Evolutionary conservation across 2,797 vertebrate species (phyloP).

Genomic region (Gila robusta): DNA sequence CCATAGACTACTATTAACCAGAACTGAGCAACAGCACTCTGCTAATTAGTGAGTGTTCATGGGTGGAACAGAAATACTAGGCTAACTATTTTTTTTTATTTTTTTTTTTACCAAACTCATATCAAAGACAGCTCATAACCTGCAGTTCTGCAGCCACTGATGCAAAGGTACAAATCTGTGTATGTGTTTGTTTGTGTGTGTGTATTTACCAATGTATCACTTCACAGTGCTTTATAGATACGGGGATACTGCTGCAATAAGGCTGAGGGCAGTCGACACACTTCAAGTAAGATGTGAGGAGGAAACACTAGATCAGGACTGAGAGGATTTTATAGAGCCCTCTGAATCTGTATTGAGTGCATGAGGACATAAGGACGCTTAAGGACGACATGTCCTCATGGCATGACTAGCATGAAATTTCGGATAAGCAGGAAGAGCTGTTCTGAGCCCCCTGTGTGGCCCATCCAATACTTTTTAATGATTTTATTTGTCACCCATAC

Average conservation of each 20-base stretch:
- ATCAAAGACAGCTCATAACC: conserved; percentile 24
- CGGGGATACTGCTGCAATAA: not conserved
- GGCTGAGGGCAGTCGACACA: conserved; percentile 12
- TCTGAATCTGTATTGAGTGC: not conserved
- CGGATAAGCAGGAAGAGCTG: not conserved
- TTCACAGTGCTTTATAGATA: not conserved
- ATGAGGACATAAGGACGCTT: conserved; percentile 25
- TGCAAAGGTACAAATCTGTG: not conserved
- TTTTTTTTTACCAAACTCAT: conserved; percentile 35
- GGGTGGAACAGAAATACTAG: conserved; percentile 36
- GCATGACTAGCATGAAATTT: conserved; percentile 36
- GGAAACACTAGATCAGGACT: conserved; percentile 13
- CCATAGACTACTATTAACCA: conserved; percentile 43
- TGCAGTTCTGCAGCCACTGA: not conserved
- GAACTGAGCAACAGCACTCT: conserved; percentile 29
- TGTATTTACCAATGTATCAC: conserved; percentile 26
- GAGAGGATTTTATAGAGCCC: conserved; percentile 12
- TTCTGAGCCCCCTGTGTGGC: conserved; percentile 12
- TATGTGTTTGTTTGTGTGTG: conserved; percentile 5
- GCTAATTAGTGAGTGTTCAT: conserved; percentile 52
- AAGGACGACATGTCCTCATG: conserved; percentile 23
- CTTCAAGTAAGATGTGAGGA: conserved; percentile 28
- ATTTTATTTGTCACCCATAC: conserved; percentile 38
- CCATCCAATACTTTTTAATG: conserved; percentile 23
- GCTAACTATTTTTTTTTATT: not conserved